These are phyloP conservation scores for Halichoerus grypus DNA, from an alignment of 2,113 vertebrate genomes.

Conservation along the genomic window DNA sequence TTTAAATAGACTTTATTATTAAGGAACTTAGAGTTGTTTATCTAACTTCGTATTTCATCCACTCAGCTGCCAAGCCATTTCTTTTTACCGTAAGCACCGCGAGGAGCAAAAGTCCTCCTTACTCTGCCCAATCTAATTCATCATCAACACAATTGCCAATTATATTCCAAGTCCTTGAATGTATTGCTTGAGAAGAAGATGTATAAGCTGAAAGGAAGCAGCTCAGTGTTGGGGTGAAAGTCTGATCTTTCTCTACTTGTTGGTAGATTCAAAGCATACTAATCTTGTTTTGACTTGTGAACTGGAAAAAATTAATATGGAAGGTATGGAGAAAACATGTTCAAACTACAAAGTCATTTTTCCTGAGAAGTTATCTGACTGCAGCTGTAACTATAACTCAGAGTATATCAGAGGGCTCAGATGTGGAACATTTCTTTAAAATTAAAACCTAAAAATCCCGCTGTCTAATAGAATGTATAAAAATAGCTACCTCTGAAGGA, in stretches of 20 bases:
- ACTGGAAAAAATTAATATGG: conserved; percentile 68
- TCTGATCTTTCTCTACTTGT: conserved; percentile 64
- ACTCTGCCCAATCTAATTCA: conserved; percentile 55
- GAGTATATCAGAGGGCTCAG: conserved; percentile 55
- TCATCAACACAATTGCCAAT: conserved; percentile 73
- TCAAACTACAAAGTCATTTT: conserved; percentile 63
- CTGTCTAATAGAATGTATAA: conserved; percentile 64
- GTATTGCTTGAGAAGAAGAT: conserved; percentile 74
- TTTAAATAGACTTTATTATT: conserved; percentile 59
- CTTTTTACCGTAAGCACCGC: conserved; percentile 54
- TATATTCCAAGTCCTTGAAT: conserved; percentile 63
- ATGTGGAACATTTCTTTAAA: conserved; percentile 64
- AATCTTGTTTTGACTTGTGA: conserved; percentile 52
- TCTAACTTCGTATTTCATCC: conserved; percentile 23
- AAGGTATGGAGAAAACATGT: conserved; percentile 53
- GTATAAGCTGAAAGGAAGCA: conserved; percentile 64
- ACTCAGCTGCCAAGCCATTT: conserved; percentile 2
- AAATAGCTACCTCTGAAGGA: conserved; percentile 55
- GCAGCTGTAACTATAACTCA: conserved; percentile 43
- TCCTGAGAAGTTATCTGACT: conserved; percentile 49
- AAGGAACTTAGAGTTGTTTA: conserved; percentile 45
- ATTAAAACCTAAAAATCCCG: conserved; percentile 59
- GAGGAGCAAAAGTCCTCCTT: conserved; percentile 28
- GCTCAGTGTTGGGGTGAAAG: conserved; percentile 46
- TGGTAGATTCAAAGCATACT: conserved; percentile 62